phyloP scores from a whole-genome alignment of 2,888 invertebrate species.

The Drosophila demipolita region DNA sequence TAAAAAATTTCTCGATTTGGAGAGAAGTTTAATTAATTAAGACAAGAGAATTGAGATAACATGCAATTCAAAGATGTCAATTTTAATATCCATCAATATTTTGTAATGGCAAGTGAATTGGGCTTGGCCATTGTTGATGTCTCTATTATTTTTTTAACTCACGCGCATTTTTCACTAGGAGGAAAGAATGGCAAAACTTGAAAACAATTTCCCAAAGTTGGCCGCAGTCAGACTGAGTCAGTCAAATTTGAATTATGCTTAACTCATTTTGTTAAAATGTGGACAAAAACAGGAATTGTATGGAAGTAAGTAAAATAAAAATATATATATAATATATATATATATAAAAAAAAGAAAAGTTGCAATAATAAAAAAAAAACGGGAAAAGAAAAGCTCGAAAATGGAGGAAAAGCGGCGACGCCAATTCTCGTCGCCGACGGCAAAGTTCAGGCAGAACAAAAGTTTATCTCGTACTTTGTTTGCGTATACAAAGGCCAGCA shows the following conservation, averaged over 20 bases:
- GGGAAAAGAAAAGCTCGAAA: constrained; percentile 1
- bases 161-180: constrained; percentile 12
- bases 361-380: constrained; percentile 22
- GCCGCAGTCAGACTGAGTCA: constrained; percentile 22
- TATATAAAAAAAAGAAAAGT: constrained; percentile 31
- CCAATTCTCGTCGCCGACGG: constrained; percentile 17
- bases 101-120: constrained; percentile 47
- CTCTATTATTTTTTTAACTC: constrained; percentile 18
- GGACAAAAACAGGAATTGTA: constrained; percentile 38
- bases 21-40: not conserved
- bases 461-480: constrained; percentile 79
- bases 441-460: constrained; percentile 78
- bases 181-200: constrained; percentile 36
- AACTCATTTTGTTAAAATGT: constrained; percentile 63
- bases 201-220: constrained; percentile 59
- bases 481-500: constrained; percentile 56
- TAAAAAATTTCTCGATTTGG: not conserved
- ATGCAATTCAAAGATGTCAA: not conserved
- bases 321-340: constrained; percentile 12
- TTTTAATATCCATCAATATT: constrained; percentile 48
- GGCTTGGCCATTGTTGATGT: constrained; percentile 46
- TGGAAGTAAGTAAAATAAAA: constrained; percentile 36
- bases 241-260: constrained; percentile 59
- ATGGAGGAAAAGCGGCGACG: constrained; percentile 2
- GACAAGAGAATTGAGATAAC: not conserved